phyloP scores from a whole-genome alignment of 2,797 vertebrate species.

The Sphenodon punctatus region DNA sequence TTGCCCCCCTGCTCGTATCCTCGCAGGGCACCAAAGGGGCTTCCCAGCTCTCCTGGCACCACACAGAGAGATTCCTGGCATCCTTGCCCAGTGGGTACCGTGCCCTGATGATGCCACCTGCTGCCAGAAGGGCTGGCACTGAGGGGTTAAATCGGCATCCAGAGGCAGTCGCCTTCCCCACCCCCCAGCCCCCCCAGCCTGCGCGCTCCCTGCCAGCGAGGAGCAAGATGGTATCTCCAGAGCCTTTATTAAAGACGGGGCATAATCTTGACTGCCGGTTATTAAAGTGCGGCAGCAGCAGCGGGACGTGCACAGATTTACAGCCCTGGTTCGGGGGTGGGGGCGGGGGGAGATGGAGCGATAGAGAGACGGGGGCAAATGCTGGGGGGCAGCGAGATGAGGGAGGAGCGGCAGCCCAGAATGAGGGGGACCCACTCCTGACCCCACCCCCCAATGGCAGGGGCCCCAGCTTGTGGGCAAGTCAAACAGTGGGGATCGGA shows the following conservation, averaged over 20 bases:
- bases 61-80: not conserved
- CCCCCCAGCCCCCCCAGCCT: slow-evolving; percentile 22
- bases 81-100: no score
- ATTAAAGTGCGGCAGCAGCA: slow-evolving; percentile 67
- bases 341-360: slow-evolving; percentile 61
- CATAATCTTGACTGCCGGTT: slow-evolving; percentile 71
- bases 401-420: no score
- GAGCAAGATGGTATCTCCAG: slow-evolving; percentile 68
- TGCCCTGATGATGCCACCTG: no score
- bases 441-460: no score
- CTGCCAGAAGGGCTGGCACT: no score
- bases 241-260: slow-evolving; percentile 70
- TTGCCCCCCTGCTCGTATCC: rapidly evolving
- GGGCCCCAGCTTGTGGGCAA: not conserved
- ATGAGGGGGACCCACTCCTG: no score
- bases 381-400: not conserved
- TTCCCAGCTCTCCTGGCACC: not conserved
- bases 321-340: slow-evolving; percentile 7
- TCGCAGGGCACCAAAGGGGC: no score
- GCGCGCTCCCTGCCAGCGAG: slow-evolving; percentile 62
- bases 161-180: slow-evolving; percentile 40
- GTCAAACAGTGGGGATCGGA: no score
- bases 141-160: slow-evolving; percentile 61
- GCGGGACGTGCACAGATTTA: slow-evolving; percentile 65
- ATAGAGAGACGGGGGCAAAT: slow-evolving; percentile 58